Conservation (phyloP, 2,113 vertebrate species). For the Lethenteron reissneri region DNA sequence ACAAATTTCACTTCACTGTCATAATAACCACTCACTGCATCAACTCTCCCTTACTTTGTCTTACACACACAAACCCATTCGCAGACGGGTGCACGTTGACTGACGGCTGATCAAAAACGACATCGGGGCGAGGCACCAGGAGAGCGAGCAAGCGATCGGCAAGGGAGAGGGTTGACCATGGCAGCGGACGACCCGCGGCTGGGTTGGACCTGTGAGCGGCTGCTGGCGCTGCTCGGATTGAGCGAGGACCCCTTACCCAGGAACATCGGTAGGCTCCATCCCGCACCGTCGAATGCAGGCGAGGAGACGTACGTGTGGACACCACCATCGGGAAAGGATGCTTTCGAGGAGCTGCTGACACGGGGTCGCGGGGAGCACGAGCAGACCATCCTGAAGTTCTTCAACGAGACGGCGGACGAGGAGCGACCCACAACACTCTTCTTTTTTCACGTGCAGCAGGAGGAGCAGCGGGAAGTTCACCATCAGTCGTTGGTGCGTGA, state of each 20-base stretch:
- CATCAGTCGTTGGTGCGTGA: conserved; percentile 22
- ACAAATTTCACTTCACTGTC: too few species aligned
- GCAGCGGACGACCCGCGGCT: conserved; percentile 37
- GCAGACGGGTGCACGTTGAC: too few species aligned
- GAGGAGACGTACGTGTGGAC: too few species aligned
- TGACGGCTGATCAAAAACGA: too few species aligned
- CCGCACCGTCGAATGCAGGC: too few species aligned
- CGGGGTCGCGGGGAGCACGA: conserved; percentile 28
- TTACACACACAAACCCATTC: too few species aligned
- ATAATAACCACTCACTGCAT: too few species aligned
- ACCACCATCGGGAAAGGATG: background rate
- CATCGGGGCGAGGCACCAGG: too few species aligned
- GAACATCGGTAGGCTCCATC: too few species aligned
- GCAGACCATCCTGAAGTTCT: conserved; percentile 24
- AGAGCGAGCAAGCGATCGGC: too few species aligned
- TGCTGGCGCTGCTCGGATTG: conserved; percentile 23
- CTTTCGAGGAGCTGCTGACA: conserved; percentile 45
- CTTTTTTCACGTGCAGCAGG: conserved; percentile 26
- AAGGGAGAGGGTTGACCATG: conserved; percentile 13
- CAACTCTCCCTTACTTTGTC: too few species aligned
- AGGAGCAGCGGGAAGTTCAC: conserved; percentile 27
- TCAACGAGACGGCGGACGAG: conserved; percentile 22
- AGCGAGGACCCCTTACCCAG: conserved; percentile 12
- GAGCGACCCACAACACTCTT: conserved; percentile 24
- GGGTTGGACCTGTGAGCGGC: conserved; percentile 40